These are phyloP conservation scores for Hypsibius dujardini DNA, from an alignment of 1,140 invertebrate species.

Conservation along the genomic window DNA sequence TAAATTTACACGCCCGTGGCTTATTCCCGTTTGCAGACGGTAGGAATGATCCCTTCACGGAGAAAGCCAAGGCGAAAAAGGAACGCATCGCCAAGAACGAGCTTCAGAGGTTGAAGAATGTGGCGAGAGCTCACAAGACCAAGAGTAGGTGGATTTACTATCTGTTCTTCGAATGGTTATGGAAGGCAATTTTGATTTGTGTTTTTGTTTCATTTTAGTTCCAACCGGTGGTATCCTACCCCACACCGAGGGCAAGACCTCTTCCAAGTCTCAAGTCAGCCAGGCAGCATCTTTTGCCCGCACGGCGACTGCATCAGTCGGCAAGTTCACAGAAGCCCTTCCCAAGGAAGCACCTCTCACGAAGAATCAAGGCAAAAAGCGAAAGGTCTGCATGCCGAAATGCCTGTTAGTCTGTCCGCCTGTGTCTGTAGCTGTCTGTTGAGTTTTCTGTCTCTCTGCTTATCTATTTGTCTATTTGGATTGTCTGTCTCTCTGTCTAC, in stretches of 20 bases:
- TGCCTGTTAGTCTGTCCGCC: background rate
- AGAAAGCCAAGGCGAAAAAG: constrained; percentile 54
- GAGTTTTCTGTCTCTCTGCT: too few species aligned
- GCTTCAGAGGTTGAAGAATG: constrained; percentile 72
- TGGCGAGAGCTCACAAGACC: constrained; percentile 61
- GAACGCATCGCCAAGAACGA: constrained; percentile 90
- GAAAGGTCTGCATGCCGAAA: constrained; percentile 32
- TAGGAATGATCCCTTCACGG: constrained; percentile 69
- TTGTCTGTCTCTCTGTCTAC: too few species aligned
- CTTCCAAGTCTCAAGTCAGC: constrained; percentile 42
- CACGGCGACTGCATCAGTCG: constrained; percentile 71
- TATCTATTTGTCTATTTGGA: too few species aligned
- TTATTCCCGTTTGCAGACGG: constrained; percentile 42
- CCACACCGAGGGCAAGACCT: constrained; percentile 18
- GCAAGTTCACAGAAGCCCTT: constrained; percentile 68
- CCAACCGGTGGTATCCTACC: constrained; percentile 16
- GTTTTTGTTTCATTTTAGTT: constrained; percentile 16
- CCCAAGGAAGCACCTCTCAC: constrained; percentile 53
- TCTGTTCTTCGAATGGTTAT: constrained; percentile 49
- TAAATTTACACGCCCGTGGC: background rate
- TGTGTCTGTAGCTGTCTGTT: too few species aligned
- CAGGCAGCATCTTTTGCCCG: constrained; percentile 60
- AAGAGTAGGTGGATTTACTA: constrained; percentile 46
- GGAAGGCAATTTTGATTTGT: constrained; percentile 25
- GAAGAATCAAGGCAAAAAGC: constrained; percentile 37